Evolutionary conservation across 2,797 vertebrate genomes (phyloP).

Genomic region (Enoplosus armatus): DNA sequence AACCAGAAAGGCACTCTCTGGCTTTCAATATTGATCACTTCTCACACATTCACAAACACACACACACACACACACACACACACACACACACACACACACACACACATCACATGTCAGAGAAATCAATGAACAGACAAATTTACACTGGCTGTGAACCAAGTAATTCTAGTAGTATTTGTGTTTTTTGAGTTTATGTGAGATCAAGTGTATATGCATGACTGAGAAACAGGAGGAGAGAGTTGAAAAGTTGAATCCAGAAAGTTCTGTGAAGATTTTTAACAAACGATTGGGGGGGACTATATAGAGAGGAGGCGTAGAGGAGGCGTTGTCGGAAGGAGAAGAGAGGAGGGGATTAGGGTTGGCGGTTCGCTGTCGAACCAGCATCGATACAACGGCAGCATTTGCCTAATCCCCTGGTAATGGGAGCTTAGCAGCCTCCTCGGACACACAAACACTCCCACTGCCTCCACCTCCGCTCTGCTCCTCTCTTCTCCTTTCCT

Average conservation of each 20-base stretch:
- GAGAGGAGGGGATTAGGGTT: constrained; percentile 86
- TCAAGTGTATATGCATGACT: constrained; percentile 42
- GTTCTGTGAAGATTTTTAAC: constrained; percentile 63
- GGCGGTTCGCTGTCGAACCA: constrained; percentile 84
- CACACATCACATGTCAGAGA: constrained; percentile 66
- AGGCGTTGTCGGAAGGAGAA: constrained; percentile 80
- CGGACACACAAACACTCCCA: constrained; percentile 86
- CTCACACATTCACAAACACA: constrained; percentile 62
- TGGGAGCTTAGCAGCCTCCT: constrained; percentile 88
- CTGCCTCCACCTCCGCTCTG: constrained; percentile 77
- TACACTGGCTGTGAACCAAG: constrained; percentile 76
- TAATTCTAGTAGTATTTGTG: constrained; percentile 59
- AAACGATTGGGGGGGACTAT: constrained; percentile 49
- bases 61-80: constrained; percentile 44
- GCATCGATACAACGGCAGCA: constrained; percentile 87
- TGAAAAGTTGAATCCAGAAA: constrained; percentile 71
- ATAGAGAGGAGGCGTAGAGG: constrained; percentile 74
- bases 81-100: constrained; percentile 33
- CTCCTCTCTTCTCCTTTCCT: constrained; percentile 74
- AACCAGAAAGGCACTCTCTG: constrained; percentile 76
- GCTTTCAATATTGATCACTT: constrained; percentile 82
- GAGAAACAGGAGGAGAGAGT: constrained; percentile 52
- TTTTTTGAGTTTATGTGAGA: constrained; percentile 47
- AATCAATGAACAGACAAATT: constrained; percentile 80
- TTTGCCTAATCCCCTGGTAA: constrained; percentile 91